Percentiles rank a stretch among this genome's conserved stretches.
These are phyloP conservation scores for Seriola aureovittata DNA, from an alignment of 2,113 vertebrate genomes.

Conservation along the genomic window DNA sequence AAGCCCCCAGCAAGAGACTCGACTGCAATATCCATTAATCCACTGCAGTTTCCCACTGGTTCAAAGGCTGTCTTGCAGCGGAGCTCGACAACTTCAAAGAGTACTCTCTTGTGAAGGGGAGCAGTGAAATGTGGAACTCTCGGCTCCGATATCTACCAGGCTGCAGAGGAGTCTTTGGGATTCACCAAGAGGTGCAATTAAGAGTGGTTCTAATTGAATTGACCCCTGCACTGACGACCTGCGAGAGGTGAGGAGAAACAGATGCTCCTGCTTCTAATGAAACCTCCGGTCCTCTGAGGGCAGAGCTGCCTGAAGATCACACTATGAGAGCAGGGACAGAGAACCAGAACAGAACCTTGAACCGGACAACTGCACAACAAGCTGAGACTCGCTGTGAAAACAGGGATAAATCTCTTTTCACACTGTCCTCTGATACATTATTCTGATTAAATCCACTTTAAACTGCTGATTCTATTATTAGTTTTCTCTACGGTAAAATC, in stretches of 20 bases:
- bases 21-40: constrained; percentile 77
- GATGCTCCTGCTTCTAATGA: constrained; percentile 30
- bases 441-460: neutral
- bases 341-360: neutral
- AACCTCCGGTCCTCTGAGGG: constrained; percentile 12
- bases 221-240: constrained; percentile 40
- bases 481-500: neutral
- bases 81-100: constrained; percentile 76
- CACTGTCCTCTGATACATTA: neutral
- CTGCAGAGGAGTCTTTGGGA: constrained; percentile 61
- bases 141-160: constrained; percentile 55
- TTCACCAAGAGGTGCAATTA: constrained; percentile 65
- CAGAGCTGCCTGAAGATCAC: neutral
- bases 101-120: constrained; percentile 63
- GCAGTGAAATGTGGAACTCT: constrained; percentile 65
- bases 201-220: constrained; percentile 46
- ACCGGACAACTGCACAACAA: neutral
- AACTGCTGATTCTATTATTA: neutral
- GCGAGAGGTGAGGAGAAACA: constrained; percentile 36
- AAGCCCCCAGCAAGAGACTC: constrained; percentile 69
- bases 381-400: neutral
- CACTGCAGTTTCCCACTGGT: constrained; percentile 74
- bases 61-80: constrained; percentile 76
- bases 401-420: neutral
- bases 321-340: neutral